These are phyloP conservation scores for Mastomys coucha DNA, from an alignment of 2,113 vertebrate species.

Conservation along the genomic window DNA sequence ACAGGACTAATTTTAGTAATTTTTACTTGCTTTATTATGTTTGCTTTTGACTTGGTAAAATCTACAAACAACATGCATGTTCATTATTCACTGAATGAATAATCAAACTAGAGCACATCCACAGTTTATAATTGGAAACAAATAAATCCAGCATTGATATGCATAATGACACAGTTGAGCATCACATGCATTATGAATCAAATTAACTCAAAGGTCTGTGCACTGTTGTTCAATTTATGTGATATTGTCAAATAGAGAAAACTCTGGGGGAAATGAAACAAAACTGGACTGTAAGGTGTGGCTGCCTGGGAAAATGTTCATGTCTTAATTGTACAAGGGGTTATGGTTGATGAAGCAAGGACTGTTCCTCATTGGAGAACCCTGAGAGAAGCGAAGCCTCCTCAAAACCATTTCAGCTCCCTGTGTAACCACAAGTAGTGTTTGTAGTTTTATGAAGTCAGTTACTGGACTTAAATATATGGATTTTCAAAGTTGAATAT, in stretches of 20 bases:
- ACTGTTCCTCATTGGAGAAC: background rate
- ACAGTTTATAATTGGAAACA: background rate
- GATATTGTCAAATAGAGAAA: background rate
- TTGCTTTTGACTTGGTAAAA: background rate
- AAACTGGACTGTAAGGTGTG: background rate
- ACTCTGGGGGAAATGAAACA: background rate
- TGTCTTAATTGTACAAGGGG: background rate
- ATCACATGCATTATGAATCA: background rate
- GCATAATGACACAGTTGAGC: background rate
- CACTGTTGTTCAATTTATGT: background rate
- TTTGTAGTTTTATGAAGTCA: background rate
- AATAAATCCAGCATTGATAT: background rate
- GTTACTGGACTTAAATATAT: background rate
- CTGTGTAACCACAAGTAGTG: background rate
- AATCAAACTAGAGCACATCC: background rate
- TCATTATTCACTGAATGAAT: background rate
- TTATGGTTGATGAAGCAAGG: background rate
- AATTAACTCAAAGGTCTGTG: background rate
- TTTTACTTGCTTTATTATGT: background rate
- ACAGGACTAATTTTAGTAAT: background rate
- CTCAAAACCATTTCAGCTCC: background rate
- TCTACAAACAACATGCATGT: background rate
- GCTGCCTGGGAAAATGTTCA: background rate
- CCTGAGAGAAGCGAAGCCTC: background rate
- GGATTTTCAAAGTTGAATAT: slow-evolving; percentile 39